A percentile compares a stretch with the other conserved stretches of the same genome.
phyloP scores from a whole-genome alignment of 2,888 invertebrate species.

The Antheraea yamamai region DNA sequence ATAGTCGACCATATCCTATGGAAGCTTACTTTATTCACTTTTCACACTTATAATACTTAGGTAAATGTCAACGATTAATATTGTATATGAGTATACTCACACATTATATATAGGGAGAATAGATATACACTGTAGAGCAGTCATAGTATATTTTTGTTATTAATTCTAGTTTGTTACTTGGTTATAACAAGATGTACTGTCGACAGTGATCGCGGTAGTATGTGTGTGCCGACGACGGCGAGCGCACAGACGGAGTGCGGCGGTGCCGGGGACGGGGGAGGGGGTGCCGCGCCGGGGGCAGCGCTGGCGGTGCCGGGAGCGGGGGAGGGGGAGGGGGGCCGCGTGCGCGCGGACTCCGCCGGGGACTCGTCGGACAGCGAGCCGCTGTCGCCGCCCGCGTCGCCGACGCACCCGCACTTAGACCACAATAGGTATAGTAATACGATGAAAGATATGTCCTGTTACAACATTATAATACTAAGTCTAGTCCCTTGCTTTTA shows the following conservation, averaged over 20 bases:
- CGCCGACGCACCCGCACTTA: conserved; percentile 56
- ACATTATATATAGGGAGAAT: too few species aligned
- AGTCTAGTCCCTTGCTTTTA: too few species aligned
- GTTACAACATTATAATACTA: too few species aligned
- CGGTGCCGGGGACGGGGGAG: conserved; percentile 7
- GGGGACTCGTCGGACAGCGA: conserved; percentile 61
- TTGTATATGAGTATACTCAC: too few species aligned
- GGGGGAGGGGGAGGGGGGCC: conserved; percentile 21
- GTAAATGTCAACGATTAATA: too few species aligned
- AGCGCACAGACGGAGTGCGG: conserved; percentile 20
- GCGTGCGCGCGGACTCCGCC: conserved; percentile 26
- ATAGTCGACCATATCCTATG: too few species aligned
- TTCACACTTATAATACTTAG: too few species aligned
- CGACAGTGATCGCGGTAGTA: conserved; percentile 12
- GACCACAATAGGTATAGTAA: conserved; percentile 55
- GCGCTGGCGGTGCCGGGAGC: conserved; percentile 20
- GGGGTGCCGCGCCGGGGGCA: background rate
- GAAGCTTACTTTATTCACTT: too few species aligned
- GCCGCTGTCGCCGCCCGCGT: conserved; percentile 71
- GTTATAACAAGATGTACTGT: background rate
- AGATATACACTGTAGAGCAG: too few species aligned
- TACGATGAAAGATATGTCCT: too few species aligned
- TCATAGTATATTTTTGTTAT: too few species aligned
- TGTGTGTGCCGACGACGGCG: conserved; percentile 21
- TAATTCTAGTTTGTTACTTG: too few species aligned